Percentiles rank a stretch among this genome's conserved stretches.
These are phyloP conservation scores for Spermophilus dauricus DNA, from an alignment of 2,113 vertebrate species.

Conservation along the genomic window DNA sequence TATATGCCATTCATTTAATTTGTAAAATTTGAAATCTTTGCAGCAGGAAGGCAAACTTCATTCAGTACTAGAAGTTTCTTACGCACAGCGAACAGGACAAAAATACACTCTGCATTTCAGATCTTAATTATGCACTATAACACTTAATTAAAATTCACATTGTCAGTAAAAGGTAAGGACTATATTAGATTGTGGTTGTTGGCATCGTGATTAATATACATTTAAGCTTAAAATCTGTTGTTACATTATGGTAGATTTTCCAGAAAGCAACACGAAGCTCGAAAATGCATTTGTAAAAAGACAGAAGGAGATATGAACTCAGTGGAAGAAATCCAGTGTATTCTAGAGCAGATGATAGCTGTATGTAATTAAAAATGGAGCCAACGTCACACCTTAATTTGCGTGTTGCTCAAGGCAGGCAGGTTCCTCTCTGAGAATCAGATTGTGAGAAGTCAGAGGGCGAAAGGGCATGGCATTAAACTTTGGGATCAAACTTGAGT, in stretches of 20 bases:
- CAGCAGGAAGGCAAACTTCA: slow-evolving; percentile 20
- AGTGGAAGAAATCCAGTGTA: slow-evolving; percentile 76
- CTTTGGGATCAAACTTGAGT: background rate
- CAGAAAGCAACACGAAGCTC: slow-evolving; percentile 75
- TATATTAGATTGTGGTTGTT: slow-evolving; percentile 71
- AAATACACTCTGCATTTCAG: slow-evolving; percentile 69
- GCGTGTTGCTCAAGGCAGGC: slow-evolving; percentile 36
- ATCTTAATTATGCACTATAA: slow-evolving; percentile 78
- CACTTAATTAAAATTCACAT: slow-evolving; percentile 84
- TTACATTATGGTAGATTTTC: slow-evolving; percentile 81
- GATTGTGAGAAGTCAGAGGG: background rate
- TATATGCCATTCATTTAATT: background rate
- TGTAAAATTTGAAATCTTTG: slow-evolving; percentile 22
- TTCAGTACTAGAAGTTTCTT: slow-evolving; percentile 45
- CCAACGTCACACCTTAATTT: slow-evolving; percentile 74
- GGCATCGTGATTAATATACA: slow-evolving; percentile 80
- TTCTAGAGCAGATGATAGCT: slow-evolving; percentile 76
- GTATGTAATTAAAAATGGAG: slow-evolving; percentile 64
- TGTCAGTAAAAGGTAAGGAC: slow-evolving; percentile 82
- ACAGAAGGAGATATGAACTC: slow-evolving; percentile 82
- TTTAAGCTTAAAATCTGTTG: slow-evolving; percentile 83
- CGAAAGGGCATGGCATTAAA: background rate
- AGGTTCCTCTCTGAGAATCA: slow-evolving; percentile 36
- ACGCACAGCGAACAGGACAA: slow-evolving; percentile 62
- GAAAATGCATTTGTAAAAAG: slow-evolving; percentile 74